These are phyloP conservation scores for Capreolus pygargus DNA, from an alignment of 2,113 vertebrate species.

Conservation along the genomic window DNA sequence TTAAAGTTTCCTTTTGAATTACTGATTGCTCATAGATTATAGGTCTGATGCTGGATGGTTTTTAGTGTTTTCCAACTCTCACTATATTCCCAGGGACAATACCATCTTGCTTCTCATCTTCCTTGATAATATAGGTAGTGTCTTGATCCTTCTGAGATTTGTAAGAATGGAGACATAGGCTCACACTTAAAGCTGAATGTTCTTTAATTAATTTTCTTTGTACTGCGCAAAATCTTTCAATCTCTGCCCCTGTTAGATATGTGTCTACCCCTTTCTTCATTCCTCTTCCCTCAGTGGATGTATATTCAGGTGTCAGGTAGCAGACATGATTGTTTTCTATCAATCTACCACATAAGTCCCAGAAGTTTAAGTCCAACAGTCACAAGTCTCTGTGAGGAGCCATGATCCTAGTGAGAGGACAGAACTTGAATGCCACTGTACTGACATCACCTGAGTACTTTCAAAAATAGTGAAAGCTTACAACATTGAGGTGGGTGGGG, in stretches of 20 bases:
- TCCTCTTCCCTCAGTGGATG: not conserved
- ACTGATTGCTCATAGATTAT: not conserved
- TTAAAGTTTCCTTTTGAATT: not conserved
- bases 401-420: not conserved
- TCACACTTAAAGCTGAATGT: not conserved
- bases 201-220: not conserved
- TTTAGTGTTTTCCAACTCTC: not conserved
- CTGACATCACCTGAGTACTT: not conserved
- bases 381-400: not conserved
- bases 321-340: not conserved
- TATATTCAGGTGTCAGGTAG: not conserved
- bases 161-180: not conserved
- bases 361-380: not conserved
- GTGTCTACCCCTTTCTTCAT: not conserved
- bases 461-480: not conserved
- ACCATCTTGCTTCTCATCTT: not conserved
- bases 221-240: not conserved
- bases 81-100: not conserved
- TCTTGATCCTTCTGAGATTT: not conserved
- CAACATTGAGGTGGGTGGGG: not conserved
- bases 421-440: not conserved
- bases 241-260: not conserved
- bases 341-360: not conserved
- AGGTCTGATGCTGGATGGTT: not conserved
- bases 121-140: not conserved